Base-by-base conservation (phyloP, 2,113 vertebrate genomes). In the Microcebus murinus region DNA sequence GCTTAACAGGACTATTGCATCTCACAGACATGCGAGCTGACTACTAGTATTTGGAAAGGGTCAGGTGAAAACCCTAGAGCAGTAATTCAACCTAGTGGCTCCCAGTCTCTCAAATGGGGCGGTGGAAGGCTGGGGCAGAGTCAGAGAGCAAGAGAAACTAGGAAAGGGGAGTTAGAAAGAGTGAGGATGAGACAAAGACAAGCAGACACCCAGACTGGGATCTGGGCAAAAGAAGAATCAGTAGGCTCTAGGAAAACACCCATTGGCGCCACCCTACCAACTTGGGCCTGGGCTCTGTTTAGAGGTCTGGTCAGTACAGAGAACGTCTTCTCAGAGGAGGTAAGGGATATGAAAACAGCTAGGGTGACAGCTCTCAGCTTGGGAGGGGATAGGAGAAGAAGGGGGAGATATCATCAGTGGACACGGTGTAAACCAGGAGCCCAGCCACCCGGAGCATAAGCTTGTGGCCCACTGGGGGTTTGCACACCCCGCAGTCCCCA, bases 81-180 rank as follows among this genome's bases (percentile, higher is more conserved):
- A 4, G 31, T 76, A 31, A 6, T 68, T 73, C 48, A 36, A 87
- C 17, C 6, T 61, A 71, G 80, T 6, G 34, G 50, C n/a, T 77
- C 25, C 68, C 34, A 31, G 59, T 25, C n/a, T 71, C 67, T 50
- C 11, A 1, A 21, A 11, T 0, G n/a, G n/a, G 12, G 14, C 0
- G 1, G 7, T 10, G 45, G 29, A 4, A 57, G 7, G 4, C 31
- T 63, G 14, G 67, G 29, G 12, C 9, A 83, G 14, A n/a, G 67
- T 20, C 14, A 15, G 21, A 42, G 4, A 77, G 20, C 31, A 39
- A 42, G 23, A 17, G 3, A 15, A 84, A 59, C 36, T 31, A 13
- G 10, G 57, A 67, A 55, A 68, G 7, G 59, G 59, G 52, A 34
- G 42, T 17, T 3, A 14, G 65, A 52, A 14, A 13, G 29, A n/a